Base-by-base conservation (phyloP, 1,140 invertebrate species). In the Drosophila pseudoobscura region DNA sequence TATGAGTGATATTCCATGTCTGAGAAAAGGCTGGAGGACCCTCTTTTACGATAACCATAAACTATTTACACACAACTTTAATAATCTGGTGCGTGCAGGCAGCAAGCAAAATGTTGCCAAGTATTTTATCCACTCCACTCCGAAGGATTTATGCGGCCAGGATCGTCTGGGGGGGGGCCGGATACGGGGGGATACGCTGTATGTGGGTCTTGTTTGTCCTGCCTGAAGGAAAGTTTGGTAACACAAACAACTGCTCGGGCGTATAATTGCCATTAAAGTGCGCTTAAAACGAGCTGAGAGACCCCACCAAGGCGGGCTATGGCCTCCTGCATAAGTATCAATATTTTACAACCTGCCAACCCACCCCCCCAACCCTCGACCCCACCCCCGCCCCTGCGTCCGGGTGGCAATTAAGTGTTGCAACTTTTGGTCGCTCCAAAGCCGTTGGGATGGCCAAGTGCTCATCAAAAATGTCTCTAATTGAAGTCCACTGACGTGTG, bases 251-350 rank as follows among this genome's bases (percentile, higher is more conserved):
- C 64, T 50, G 77, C 54, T 80, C 76, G 55, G 57, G 75, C 73
- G 76, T 66, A 79, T 83, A 88, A 88, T 88, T 88, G 83, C 75
- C 71, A 83, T 79, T 88, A 88, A 83, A 88, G 73, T 68, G 76
- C 65, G 69, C 78, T 79, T 79, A 70, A 80, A 79, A 79, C 54
- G 64, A 75, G 64, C 65, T 76, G 44, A 72, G 71, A 75, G 56
- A 60, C 64, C 57, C 55, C 55, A 50, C 60, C 43, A 15, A 64
- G 64, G 63, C 68, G 57, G 61, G 70, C 51, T 41, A 9, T 59
- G 50, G 29, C 70, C 49, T 73, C 59, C 54, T 43, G 62, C 66
- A 70, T 69, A 70, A 54, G 61, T 75, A 75, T 75, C 72, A 75
- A 75, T 75, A 75, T 75, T 75, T 75, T 49, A 75, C 55, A 75